These are phyloP conservation scores for Poecilia picta DNA, from an alignment of 2,797 vertebrate species.

Conservation along the genomic window DNA sequence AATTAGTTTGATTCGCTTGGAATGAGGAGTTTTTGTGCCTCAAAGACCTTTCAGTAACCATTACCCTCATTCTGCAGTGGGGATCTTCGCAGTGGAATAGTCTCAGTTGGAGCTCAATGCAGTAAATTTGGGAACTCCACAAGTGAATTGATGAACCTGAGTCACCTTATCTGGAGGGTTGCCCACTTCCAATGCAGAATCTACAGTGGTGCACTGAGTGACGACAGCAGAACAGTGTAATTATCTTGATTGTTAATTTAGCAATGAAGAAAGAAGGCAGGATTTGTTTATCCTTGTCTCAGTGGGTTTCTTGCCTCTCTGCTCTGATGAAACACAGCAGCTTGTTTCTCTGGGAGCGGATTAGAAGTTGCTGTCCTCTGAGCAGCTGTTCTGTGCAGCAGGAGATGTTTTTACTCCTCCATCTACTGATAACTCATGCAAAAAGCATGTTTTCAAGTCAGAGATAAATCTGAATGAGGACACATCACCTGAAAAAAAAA, in stretches of 20 bases:
- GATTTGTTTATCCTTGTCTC: constrained; percentile 49
- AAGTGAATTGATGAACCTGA: constrained; percentile 25
- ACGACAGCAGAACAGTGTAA: constrained; percentile 32
- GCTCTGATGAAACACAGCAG: constrained; percentile 34
- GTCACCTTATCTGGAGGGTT: constrained; percentile 20
- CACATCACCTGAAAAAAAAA: constrained; percentile 20
- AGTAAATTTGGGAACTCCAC: constrained; percentile 28
- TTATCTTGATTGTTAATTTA: constrained; percentile 56
- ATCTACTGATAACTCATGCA: constrained; percentile 36
- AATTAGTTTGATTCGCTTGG: neutral
- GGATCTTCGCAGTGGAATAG: constrained; percentile 6
- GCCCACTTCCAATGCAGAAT: neutral
- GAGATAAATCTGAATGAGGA: constrained; percentile 33
- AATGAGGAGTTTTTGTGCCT: constrained; percentile 9
- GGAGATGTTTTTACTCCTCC: constrained; percentile 40
- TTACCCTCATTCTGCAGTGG: constrained; percentile 7
- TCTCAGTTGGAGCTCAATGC: constrained; percentile 37
- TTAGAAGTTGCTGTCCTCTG: constrained; percentile 55
- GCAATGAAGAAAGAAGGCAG: constrained; percentile 21
- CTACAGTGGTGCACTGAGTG: constrained; percentile 7
- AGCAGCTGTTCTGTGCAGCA: constrained; percentile 57
- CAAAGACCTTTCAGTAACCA: constrained; percentile 1
- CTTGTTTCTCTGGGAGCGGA: constrained; percentile 45
- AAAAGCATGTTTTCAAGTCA: constrained; percentile 40
- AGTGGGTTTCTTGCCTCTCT: constrained; percentile 23